Evolutionary conservation across 2,888 invertebrate genomes (phyloP).

Genomic region (Pecten maximus): DNA sequence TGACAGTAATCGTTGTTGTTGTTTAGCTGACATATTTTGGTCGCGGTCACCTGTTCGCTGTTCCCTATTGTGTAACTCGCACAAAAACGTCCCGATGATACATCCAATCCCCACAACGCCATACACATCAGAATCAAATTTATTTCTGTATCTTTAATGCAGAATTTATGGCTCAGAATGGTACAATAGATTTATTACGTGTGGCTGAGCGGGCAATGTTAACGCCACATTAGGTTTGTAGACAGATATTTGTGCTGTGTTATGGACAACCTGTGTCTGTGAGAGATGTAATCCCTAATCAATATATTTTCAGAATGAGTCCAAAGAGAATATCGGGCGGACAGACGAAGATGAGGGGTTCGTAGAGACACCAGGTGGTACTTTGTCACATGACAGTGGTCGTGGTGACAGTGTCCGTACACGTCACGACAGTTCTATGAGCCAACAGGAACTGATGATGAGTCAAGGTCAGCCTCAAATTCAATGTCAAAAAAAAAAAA

Average conservation of each 20-base stretch:
- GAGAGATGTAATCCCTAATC: conserved; percentile 3
- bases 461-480: conserved; percentile 15
- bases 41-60: background rate
- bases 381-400: conserved; percentile 48
- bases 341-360: conserved; percentile 31
- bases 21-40: background rate
- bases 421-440: conserved; percentile 27
- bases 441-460: background rate
- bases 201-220: background rate
- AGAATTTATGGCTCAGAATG: background rate
- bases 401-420: conserved; percentile 43
- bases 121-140: conserved; percentile 3
- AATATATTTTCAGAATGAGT: conserved; percentile 37
- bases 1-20: background rate
- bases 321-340: conserved; percentile 35
- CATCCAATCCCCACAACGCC: background rate
- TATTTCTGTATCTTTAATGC: conserved; percentile 18
- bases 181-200: background rate
- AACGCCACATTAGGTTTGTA: background rate
- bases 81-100: background rate
- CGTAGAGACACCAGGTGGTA: conserved; percentile 1
- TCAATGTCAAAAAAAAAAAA: background rate
- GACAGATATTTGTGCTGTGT: background rate
- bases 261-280: background rate
- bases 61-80: background rate